Conservation (phyloP, 2,797 vertebrate genomes). For the Benthosema pterotum region DNA sequence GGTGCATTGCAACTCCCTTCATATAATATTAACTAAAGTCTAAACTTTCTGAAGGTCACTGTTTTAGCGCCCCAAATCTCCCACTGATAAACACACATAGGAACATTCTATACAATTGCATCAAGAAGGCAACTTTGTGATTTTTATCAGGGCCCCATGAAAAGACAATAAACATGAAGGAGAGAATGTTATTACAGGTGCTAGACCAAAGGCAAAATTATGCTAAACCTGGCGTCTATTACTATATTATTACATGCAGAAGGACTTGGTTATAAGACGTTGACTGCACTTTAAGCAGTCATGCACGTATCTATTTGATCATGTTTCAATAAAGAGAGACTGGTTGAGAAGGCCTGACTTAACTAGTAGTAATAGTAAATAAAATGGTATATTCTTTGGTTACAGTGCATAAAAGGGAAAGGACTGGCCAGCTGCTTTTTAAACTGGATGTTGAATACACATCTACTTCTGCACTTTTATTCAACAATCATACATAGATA, state of each 20-base stretch:
- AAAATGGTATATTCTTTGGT: too few species aligned
- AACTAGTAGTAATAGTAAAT: too few species aligned
- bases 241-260: too few species aligned
- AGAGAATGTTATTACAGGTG: conserved; percentile 31
- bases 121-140: not conserved
- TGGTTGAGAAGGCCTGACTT: not conserved
- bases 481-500: not conserved
- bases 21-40: conserved; percentile 32
- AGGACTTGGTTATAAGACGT: not conserved
- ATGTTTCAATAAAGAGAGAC: not conserved
- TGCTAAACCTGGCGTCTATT: not conserved
- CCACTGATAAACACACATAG: not conserved
- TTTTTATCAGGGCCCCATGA: conserved; percentile 1
- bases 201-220: not conserved
- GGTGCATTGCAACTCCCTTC: not conserved
- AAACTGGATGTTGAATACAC: not conserved
- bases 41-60: conserved; percentile 46
- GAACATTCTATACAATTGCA: not conserved
- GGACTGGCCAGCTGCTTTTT: not conserved
- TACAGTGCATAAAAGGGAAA: not conserved
- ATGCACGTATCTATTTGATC: not conserved
- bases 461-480: not conserved
- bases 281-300: not conserved
- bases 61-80: not conserved
- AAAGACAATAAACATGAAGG: conserved; percentile 13